Evolutionary conservation across 2,888 invertebrate genomes (phyloP), one percentile per base, ranked within the genome.

Genomic region (Hyposoter dolosus): DNA sequence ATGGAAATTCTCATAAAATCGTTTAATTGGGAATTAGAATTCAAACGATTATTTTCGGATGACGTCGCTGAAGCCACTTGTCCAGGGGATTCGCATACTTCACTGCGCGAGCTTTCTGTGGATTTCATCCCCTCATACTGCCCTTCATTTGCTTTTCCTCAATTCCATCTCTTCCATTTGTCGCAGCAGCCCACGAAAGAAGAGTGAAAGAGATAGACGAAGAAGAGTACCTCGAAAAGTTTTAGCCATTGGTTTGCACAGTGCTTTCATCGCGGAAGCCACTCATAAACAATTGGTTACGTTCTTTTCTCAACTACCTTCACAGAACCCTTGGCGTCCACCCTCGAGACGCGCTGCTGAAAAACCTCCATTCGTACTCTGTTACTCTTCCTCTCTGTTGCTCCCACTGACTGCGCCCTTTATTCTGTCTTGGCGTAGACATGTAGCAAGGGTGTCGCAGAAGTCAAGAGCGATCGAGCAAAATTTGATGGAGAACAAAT

Each of bases 281-380:
- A 80, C 83, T 87, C 83, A 83, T 83, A 87, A 88, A 88, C 88
- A 85, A 85, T 88, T 88, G 85, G 84, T 80, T 82, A 82, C 78
- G 79, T 82, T 82, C 82, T 86, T 63, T 82, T 80, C 74, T 76
- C 77, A 53, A 80, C 71, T 43, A 76, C 74, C 63, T 45, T 50
- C 69, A 63, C 68, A 60, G 32, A 35, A 60, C 32, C 69, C 35
- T 28, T 75, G 6, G 50, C 43, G 53, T 45, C 71, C 66, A 74
- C 78, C 74, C 82, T 85, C 78, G 78, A 82, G 82, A 72, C 78
- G 45, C 76, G 53, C 72, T 56, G 65, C 66, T 77, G 68, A 74
- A 85, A 75, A 69, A 53, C 65, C 80, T 43, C 72, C 74, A 5
- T 72, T 69, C 69, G 50, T 68, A n/a, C 43, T 28, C 9, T 65